phyloP scores from a whole-genome alignment of 2,113 vertebrate species.

The Sorex araneus region DNA sequence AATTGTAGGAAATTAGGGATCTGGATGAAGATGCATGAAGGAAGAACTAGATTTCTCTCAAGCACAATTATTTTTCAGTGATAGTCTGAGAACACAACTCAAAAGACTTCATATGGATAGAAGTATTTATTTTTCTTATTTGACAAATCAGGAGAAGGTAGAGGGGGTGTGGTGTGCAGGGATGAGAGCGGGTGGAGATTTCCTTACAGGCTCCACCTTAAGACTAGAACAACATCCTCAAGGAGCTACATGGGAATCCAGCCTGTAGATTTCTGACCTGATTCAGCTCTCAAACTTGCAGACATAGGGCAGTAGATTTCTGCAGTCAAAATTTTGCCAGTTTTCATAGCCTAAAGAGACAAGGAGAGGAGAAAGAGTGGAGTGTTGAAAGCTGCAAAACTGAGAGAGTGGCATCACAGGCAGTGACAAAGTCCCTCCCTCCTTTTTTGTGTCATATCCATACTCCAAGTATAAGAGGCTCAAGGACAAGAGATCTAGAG shows the following conservation, averaged over 20 bases:
- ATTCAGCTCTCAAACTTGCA: constrained; percentile 51
- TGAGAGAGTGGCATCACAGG: neutral
- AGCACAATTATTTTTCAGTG: no score
- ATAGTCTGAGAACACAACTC: no score
- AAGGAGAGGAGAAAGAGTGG: neutral
- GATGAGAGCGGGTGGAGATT: no score
- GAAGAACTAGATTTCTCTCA: no score
- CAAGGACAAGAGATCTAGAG: neutral
- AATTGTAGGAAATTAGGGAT: no score
- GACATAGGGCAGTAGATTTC: neutral
- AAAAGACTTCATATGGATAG: no score
- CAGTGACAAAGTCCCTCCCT: neutral
- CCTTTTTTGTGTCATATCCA: neutral
- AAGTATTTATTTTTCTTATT: no score
- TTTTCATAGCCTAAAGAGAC: constrained; percentile 42
- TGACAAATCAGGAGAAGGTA: no score
- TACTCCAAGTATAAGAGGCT: neutral
- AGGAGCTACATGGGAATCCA: neutral
- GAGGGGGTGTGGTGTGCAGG: no score
- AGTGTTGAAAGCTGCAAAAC: fast-evolving
- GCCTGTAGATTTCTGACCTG: fast-evolving
- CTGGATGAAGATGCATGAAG: no score
- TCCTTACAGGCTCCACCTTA: no score
- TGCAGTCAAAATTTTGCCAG: constrained; percentile 37
- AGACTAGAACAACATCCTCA: no score